A percentile compares a stretch with the other conserved stretches of the same genome.
phyloP scores from a whole-genome alignment of 1,140 invertebrate species.

The Stegodyphus dumicola region DNA sequence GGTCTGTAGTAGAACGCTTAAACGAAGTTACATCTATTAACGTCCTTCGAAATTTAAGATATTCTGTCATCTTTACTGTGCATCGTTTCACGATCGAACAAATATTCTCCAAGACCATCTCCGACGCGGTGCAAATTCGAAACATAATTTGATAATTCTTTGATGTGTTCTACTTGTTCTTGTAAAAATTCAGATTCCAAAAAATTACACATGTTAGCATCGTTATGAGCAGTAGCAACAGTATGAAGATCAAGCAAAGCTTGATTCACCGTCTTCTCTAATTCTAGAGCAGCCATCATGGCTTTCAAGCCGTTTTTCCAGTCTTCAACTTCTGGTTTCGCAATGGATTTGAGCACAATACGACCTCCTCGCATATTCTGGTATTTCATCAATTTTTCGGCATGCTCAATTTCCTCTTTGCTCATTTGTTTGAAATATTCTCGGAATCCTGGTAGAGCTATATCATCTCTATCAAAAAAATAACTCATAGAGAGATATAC shows the following conservation, averaged over 20 bases:
- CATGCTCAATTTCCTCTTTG: constrained; percentile 76
- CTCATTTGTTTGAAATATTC: constrained; percentile 74
- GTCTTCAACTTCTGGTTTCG: constrained; percentile 71
- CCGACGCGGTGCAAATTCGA: constrained; percentile 75
- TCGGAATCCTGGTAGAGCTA: constrained; percentile 73
- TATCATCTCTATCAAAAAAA: constrained; percentile 76
- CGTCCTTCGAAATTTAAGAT: background rate
- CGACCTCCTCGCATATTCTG: constrained; percentile 73
- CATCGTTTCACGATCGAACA: constrained; percentile 71
- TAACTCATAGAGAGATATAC: constrained; percentile 81
- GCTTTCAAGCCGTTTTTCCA: constrained; percentile 74
- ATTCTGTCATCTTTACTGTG: background rate
- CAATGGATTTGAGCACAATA: constrained; percentile 61
- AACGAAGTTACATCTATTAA: too few relatives aligned
- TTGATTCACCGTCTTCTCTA: constrained; percentile 76
- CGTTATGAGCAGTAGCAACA: constrained; percentile 68
- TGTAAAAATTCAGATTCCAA: constrained; percentile 73
- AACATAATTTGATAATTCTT: constrained; percentile 72
- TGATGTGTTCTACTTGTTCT: constrained; percentile 75
- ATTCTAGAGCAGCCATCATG: constrained; percentile 72
- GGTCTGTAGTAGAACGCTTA: too few relatives aligned
- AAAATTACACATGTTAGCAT: constrained; percentile 72
- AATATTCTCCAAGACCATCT: constrained; percentile 74
- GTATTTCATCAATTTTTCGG: constrained; percentile 75
- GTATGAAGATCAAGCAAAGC: constrained; percentile 71